phyloP scores from a whole-genome alignment of 92 coral and sea anemone genomes.

The Palythoa grandis region DNA sequence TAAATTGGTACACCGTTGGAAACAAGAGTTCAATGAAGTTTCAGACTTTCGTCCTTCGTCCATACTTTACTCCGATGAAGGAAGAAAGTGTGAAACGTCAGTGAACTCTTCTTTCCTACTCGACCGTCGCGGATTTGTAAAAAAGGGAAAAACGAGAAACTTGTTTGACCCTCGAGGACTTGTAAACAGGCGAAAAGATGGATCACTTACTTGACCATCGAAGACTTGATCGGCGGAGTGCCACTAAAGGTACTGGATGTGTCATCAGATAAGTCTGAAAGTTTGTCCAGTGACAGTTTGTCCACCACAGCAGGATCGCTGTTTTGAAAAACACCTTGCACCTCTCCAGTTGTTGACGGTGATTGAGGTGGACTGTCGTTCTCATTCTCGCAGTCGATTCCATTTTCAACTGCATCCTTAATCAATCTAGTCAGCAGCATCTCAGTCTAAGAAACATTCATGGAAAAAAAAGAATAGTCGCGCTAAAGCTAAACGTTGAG shows the following conservation, averaged over 20 bases:
- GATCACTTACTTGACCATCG: slow-evolving; percentile 7
- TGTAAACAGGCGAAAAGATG: neutral
- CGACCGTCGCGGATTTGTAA: no score
- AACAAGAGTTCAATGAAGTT: no score
- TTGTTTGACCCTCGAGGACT: neutral
- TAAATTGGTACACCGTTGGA: no score
- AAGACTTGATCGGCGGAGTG: slow-evolving; percentile 31
- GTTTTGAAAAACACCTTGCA: neutral
- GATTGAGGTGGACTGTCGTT: slow-evolving; percentile 2
- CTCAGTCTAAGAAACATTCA: neutral
- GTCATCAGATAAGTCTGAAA: slow-evolving; percentile 12
- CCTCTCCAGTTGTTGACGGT: neutral
- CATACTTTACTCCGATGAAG: no score
- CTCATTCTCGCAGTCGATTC: neutral
- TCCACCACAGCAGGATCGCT: slow-evolving; percentile 12
- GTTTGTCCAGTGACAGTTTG: neutral
- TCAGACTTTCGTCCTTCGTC: no score
- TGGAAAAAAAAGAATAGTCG: neutral
- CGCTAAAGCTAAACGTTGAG: no score
- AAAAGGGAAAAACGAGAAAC: no score
- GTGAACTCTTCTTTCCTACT: no score
- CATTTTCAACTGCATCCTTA: slow-evolving; percentile 27
- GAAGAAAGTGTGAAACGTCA: no score
- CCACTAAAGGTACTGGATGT: slow-evolving; percentile 26
- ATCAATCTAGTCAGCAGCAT: slow-evolving; percentile 19